Base-by-base conservation (phyloP, 2,888 invertebrate species). In the Myopa testacea region DNA sequence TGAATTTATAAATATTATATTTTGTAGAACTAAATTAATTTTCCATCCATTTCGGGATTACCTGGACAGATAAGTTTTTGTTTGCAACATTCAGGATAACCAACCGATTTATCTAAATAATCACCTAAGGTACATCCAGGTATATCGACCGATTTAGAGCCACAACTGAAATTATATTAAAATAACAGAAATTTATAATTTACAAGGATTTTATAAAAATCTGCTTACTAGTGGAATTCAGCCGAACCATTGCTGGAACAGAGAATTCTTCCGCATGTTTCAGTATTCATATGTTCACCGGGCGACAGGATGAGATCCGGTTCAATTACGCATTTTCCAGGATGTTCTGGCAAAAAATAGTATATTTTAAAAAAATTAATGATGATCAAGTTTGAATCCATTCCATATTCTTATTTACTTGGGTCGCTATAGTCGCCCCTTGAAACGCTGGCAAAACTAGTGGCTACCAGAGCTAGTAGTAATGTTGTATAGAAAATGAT, bases 241-340 rank as follows among this genome's bases (percentile, higher is more conserved):
- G 67, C 85, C 1, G 26, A 0, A 19, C 86, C 79, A 5, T 80
- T 55, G 0, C 26, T 1, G 3, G 0, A 58, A 63, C 85, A 85
- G 0, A 78, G 34, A 8, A 85, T 80, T 5, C 80, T 78, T 0
- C 79, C 82, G 65, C 85, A 85, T 37, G 38, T 58, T 0, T 73
- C 38, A 0, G 83, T 82, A 75, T 81, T 62, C 16, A 73, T 80
- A 0, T 2, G 1, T 34, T 83, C 72, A 0, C 82, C 83, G 0
- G 78, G 19, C 10, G 58, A 78, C 12, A 84, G 19, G 10, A 84
- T 79, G 4, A 83, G 26, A 52, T 80, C 37, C 1, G 67, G 45
- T 1, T 76, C 75, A 3, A 85, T 58, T 4, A 78, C 79, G 75
- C 85, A 85, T 70, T 86, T 85, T 52, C 83, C 84, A 0, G 85